Evolutionary conservation across 2,113 vertebrate species (phyloP).

Genomic region (Coryphaenoides rupestris): DNA sequence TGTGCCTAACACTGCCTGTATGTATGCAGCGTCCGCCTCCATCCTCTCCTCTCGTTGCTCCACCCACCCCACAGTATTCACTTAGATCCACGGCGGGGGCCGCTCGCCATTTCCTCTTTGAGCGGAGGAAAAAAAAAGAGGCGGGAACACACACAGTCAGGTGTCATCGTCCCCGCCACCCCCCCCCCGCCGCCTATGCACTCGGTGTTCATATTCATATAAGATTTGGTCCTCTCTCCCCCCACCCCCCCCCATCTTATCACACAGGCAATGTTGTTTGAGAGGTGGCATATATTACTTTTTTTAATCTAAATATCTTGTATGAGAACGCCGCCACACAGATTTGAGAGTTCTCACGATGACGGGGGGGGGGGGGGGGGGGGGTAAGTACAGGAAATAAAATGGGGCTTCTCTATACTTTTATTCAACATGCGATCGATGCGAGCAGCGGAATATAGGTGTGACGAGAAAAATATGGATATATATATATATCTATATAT

Average conservation of each 20-base stretch:
- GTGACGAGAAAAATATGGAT: conserved; percentile 39
- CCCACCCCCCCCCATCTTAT: no score
- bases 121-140: conserved; percentile 18
- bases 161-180: conserved; percentile 11
- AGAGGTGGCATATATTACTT: conserved; percentile 43
- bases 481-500: no score
- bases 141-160: conserved; percentile 58
- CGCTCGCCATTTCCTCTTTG: conserved; percentile 43
- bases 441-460: conserved; percentile 13
- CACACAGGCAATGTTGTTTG: conserved; percentile 39
- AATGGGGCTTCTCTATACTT: conserved; percentile 26
- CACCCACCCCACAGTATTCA: conserved; percentile 39
- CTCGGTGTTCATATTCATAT: conserved; percentile 55
- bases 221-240: conserved; percentile 46
- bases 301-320: conserved; percentile 50
- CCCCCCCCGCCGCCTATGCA: conserved; percentile 12
- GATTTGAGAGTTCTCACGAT: conserved; percentile 24
- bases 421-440: conserved; percentile 41
- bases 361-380: no score
- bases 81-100: conserved; percentile 38
- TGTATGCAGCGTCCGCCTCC: conserved; percentile 33
- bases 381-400: conserved; percentile 8
- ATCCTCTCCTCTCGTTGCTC: no score
- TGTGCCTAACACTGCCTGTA: conserved; percentile 39
- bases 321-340: conserved; percentile 39